Conservation (phyloP, 1,140 invertebrate species). For the Anoplolepis gracilipes region DNA sequence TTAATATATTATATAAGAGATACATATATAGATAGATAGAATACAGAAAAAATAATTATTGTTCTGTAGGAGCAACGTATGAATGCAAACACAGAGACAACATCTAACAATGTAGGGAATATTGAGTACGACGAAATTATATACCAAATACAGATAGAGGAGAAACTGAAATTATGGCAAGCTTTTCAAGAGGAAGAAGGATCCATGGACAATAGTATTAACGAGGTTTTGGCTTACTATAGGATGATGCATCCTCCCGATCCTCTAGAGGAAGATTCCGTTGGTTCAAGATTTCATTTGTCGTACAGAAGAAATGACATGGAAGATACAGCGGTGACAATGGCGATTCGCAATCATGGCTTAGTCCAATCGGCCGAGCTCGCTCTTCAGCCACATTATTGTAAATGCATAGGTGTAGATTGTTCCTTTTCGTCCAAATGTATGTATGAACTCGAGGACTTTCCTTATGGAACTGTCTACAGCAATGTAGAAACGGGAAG, state of each 20-base stretch:
- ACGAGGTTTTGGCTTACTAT: conserved; percentile 88
- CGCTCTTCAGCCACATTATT: conserved; percentile 74
- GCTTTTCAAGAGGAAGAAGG: conserved; percentile 89
- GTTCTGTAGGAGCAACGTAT: conserved; percentile 59
- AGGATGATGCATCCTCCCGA: conserved; percentile 82
- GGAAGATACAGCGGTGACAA: conserved; percentile 88
- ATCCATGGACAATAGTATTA: conserved; percentile 91
- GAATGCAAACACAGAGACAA: conserved; percentile 23
- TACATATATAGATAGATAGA: background rate
- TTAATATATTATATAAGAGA: background rate
- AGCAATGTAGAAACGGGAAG: conserved; percentile 58
- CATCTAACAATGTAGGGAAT: conserved; percentile 52
- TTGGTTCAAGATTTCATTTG: conserved; percentile 84
- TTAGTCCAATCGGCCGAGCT: conserved; percentile 84
- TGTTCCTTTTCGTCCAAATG: conserved; percentile 55
- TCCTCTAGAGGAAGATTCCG: conserved; percentile 76
- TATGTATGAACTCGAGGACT: conserved; percentile 21
- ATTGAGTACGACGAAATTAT: conserved; percentile 68
- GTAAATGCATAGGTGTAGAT: conserved; percentile 56
- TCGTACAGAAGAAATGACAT: conserved; percentile 85
- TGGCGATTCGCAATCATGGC: conserved; percentile 85
- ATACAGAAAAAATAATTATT: conserved; percentile 29
- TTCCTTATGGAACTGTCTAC: conserved; percentile 43
- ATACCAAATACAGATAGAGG: conserved; percentile 71
- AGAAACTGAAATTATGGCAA: conserved; percentile 87